Conservation (phyloP, 2,888 invertebrate genomes). For the Machimus atricapillus region DNA sequence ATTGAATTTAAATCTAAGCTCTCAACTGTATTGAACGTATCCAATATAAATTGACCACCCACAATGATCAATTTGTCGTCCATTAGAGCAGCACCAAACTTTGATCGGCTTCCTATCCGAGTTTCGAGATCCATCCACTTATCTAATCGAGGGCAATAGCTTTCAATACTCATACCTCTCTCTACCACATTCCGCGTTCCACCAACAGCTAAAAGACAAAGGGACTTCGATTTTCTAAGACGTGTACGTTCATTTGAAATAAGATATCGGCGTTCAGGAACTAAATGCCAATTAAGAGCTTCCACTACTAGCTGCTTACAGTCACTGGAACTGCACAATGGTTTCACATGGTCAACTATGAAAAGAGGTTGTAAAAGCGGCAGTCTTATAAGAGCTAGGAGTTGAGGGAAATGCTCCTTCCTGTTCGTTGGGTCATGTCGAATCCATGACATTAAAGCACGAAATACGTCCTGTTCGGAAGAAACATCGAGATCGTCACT, state of each 20-base stretch:
- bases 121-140: conserved; percentile 61
- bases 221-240: conserved; percentile 91
- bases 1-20: conserved; percentile 83
- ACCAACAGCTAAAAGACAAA: conserved; percentile 85
- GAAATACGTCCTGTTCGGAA: conserved; percentile 88
- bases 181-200: conserved; percentile 74
- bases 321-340: conserved; percentile 69
- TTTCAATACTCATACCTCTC: conserved; percentile 89
- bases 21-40: conserved; percentile 92
- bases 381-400: conserved; percentile 80
- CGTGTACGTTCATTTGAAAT: conserved; percentile 82
- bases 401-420: conserved; percentile 72
- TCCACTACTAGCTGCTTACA: conserved; percentile 92
- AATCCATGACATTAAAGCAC: conserved; percentile 88
- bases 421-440: conserved; percentile 76
- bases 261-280: conserved; percentile 83
- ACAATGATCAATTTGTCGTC: conserved; percentile 81
- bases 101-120: conserved; percentile 70
- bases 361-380: conserved; percentile 88
- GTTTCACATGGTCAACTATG: conserved; percentile 86
- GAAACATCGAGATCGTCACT: conserved; percentile 93
- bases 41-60: conserved; percentile 91
- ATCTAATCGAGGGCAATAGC: conserved; percentile 67
- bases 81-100: conserved; percentile 90
- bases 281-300: conserved; percentile 90